These are phyloP conservation scores for Micromys minutus DNA, from an alignment of 2,113 vertebrate genomes.

Conservation along the genomic window DNA sequence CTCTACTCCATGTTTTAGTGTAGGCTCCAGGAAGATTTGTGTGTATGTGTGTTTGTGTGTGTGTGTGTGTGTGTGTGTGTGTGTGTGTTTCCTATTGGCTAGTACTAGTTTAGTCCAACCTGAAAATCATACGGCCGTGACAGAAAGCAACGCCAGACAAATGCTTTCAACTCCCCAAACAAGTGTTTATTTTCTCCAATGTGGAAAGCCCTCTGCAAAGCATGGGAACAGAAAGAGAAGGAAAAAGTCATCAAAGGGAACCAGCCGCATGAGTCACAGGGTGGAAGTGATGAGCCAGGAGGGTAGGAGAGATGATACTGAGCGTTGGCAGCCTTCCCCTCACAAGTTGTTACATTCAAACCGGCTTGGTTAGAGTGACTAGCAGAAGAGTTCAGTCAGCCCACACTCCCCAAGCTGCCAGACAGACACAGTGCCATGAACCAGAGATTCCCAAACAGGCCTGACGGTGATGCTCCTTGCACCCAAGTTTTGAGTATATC, in stretches of 20 bases:
- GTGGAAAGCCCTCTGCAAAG: background rate
- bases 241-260: background rate
- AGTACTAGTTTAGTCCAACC: background rate
- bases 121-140: background rate
- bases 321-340: background rate
- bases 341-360: background rate
- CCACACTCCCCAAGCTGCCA: background rate
- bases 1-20: background rate
- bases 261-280: background rate
- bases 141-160: background rate
- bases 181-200: background rate
- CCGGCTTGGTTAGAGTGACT: background rate
- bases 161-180: background rate
- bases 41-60: background rate
- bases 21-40: background rate
- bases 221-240: background rate
- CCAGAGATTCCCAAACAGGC: background rate
- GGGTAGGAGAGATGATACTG: background rate
- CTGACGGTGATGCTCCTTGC: conserved; percentile 16
- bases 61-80: too few relatives aligned
- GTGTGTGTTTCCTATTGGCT: background rate
- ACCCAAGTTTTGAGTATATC: conserved; percentile 69
- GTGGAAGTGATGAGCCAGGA: background rate
- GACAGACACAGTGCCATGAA: background rate
- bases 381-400: background rate